Percentiles rank a stretch among this genome's conserved stretches.
phyloP scores from a whole-genome alignment of 1,140 invertebrate species.

The Triops longicaudatus region DNA sequence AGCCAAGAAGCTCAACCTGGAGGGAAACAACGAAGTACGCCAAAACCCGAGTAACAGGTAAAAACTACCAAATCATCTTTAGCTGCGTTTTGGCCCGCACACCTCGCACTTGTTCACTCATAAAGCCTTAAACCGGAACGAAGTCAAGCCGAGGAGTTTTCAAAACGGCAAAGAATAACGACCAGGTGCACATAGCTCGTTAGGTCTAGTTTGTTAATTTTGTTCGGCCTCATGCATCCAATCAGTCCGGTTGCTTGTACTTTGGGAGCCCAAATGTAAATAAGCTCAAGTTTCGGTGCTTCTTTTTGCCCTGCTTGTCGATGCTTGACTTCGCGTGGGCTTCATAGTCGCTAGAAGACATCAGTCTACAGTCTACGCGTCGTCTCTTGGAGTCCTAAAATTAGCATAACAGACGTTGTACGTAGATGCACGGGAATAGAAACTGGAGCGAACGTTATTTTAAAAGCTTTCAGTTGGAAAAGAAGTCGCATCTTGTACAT shows the following conservation, averaged over 20 bases:
- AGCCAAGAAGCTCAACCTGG: background rate
- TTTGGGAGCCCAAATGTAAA: background rate
- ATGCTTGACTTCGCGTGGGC: background rate
- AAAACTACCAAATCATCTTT: background rate
- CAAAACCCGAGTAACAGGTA: background rate
- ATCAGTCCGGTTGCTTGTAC: background rate
- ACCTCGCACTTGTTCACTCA: background rate
- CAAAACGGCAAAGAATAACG: background rate
- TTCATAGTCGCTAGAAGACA: background rate
- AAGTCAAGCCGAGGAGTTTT: background rate
- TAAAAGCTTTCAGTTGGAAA: background rate
- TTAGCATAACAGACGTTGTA: background rate
- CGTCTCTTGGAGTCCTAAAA: constrained; percentile 4
- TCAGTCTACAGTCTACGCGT: background rate
- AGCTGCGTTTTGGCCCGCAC: background rate
- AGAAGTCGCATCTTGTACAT: no score
- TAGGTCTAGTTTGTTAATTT: constrained; percentile 12
- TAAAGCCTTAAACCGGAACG: background rate
- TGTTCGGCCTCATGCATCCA: background rate
- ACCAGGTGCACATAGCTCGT: background rate
- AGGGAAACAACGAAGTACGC: background rate
- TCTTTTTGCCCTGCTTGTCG: background rate
- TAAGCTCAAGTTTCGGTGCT: background rate
- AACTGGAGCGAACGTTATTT: constrained; percentile 5
- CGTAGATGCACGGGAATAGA: background rate